Evolutionary conservation across 2,797 vertebrate species (phyloP).

Genomic region (Tamandua tetradactyla): DNA sequence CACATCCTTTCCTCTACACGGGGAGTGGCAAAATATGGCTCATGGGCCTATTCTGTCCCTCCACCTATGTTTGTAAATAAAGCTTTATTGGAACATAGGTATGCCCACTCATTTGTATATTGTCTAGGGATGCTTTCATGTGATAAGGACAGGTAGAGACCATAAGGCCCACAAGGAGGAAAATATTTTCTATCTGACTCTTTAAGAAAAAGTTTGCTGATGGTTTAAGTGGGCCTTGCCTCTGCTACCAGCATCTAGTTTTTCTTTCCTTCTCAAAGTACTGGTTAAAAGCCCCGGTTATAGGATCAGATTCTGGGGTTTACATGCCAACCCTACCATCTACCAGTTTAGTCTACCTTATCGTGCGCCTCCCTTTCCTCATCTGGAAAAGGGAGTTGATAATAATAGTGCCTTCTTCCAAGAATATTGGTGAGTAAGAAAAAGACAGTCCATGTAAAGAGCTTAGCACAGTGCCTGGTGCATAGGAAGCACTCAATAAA

Average conservation of each 20-base stretch:
- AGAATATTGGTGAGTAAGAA: background rate
- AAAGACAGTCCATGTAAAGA: background rate
- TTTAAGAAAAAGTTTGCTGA: background rate
- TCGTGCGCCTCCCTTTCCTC: background rate
- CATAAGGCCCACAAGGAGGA: background rate
- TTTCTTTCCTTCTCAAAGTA: background rate
- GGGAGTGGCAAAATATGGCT: background rate
- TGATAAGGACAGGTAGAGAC: background rate
- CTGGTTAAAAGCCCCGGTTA: background rate
- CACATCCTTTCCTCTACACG: background rate
- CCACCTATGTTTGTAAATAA: background rate
- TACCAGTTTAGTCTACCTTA: background rate
- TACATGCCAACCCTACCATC: background rate
- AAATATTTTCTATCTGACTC: background rate
- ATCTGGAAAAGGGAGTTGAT: background rate
- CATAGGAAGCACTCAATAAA: background rate
- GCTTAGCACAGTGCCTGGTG: background rate
- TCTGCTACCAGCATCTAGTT: background rate
- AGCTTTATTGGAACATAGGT: background rate
- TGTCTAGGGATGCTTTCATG: background rate
- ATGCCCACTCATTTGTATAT: background rate
- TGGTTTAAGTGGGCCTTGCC: background rate
- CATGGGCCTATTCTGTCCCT: background rate
- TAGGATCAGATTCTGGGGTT: background rate
- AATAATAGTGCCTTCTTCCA: background rate